These are phyloP conservation scores for Saguinus midas DNA, from an alignment of 2,113 vertebrate genomes.

Conservation along the genomic window DNA sequence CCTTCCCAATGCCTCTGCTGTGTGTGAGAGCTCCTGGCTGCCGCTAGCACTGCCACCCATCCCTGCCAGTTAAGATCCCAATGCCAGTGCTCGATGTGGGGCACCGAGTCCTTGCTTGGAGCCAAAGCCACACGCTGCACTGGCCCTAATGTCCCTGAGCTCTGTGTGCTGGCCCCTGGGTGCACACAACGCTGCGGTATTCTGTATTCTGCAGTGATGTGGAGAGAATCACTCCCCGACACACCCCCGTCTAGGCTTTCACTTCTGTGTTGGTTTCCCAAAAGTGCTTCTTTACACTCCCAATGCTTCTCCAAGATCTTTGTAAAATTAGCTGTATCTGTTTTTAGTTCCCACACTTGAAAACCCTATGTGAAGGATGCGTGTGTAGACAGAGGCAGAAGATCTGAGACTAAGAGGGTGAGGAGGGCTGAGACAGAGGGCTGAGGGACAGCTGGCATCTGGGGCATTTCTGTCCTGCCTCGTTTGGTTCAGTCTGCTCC, in stretches of 20 bases:
- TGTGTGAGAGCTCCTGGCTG: not conserved
- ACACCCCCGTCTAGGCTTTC: not conserved
- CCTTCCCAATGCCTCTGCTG: not conserved
- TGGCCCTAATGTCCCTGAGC: fast-evolving
- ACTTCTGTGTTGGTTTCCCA: too few species aligned
- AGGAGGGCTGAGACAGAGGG: not conserved
- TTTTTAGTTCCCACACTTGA: not conserved
- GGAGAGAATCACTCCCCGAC: not conserved
- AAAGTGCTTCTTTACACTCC: not conserved
- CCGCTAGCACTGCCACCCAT: fast-evolving
- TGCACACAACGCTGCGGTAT: not conserved
- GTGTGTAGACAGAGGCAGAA: too few species aligned
- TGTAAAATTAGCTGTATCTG: not conserved
- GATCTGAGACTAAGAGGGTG: not conserved
- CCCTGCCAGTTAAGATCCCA: not conserved
- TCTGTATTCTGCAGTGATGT: not conserved
- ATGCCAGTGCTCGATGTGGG: too few species aligned
- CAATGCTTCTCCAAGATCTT: not conserved
- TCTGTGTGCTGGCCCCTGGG: fast-evolving
- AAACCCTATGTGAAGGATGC: too few species aligned
- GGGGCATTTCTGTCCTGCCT: not conserved
- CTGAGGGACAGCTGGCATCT: not conserved
- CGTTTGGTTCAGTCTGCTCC: not conserved
- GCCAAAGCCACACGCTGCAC: not conserved
- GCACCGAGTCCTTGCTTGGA: not conserved